A percentile compares a stretch with the other conserved stretches of the same genome.
Conservation (phyloP, 2,888 invertebrate species). For the Caenorhabditis sp. region DNA sequence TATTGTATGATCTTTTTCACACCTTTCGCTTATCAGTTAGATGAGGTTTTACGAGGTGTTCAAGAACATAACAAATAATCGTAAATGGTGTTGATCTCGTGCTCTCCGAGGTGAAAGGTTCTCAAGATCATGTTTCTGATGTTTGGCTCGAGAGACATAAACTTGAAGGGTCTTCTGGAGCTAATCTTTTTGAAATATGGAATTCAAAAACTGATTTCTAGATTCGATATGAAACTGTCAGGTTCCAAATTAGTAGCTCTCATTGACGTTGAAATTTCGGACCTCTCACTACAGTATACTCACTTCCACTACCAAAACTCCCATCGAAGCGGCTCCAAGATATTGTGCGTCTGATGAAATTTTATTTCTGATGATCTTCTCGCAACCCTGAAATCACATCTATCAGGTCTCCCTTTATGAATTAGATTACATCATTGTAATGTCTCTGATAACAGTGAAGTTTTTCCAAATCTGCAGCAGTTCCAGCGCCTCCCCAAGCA, state of each 20-base stretch:
- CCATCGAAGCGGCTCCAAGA: slow-evolving; percentile 71
- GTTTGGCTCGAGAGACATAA: slow-evolving; percentile 6
- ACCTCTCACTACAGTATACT: not conserved
- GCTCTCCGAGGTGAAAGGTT: slow-evolving; percentile 17
- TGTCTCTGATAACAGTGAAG: slow-evolving; percentile 52
- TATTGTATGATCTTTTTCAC: slow-evolving; percentile 14
- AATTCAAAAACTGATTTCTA: not conserved
- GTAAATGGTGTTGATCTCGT: slow-evolving; percentile 34
- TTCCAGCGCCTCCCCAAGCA: slow-evolving; percentile 29
- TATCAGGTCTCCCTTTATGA: not conserved
- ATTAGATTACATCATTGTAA: slow-evolving; percentile 51
- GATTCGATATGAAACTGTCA: too few species aligned
- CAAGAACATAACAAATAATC: slow-evolving; percentile 12
- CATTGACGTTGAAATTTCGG: too few species aligned
- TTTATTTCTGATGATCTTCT: slow-evolving; percentile 62
- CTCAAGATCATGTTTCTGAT: slow-evolving; percentile 20
- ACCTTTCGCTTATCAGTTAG: slow-evolving; percentile 22
- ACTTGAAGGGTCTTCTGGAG: not conserved
- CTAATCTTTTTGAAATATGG: not conserved
- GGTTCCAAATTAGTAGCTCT: too few species aligned
- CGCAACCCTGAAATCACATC: slow-evolving; percentile 64
- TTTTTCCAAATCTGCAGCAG: slow-evolving; percentile 19
- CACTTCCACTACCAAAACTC: slow-evolving; percentile 70
- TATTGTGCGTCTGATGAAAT: slow-evolving; percentile 69
- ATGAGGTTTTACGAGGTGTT: slow-evolving; percentile 29